Percentiles rank a stretch among this genome's conserved stretches.
Conservation (phyloP, 2,888 invertebrate species). For the Lycaena phlaeas region DNA sequence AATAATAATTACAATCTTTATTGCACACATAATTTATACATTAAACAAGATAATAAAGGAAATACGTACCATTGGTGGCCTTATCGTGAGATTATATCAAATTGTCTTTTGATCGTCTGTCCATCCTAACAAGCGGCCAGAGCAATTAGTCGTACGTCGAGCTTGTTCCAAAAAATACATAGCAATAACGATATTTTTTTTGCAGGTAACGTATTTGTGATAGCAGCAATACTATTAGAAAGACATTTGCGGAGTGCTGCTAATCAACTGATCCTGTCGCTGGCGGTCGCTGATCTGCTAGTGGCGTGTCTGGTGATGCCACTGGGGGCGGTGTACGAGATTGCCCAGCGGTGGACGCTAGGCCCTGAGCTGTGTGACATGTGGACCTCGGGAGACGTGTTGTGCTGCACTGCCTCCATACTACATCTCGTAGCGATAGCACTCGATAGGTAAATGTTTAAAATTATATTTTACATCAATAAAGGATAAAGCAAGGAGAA, state of each 20-base stretch:
- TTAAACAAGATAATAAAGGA: too few species aligned
- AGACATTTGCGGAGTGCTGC: constrained; percentile 89
- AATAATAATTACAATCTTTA: too few species aligned
- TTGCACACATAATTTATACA: too few species aligned
- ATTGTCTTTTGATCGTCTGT: too few species aligned
- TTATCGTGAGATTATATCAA: too few species aligned
- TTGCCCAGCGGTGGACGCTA: constrained; percentile 86
- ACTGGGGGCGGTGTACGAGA: constrained; percentile 83
- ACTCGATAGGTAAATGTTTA: constrained; percentile 77
- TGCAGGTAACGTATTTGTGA: constrained; percentile 94
- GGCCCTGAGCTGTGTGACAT: constrained; percentile 93
- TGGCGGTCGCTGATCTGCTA: constrained; percentile 93
- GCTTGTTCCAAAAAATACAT: too few species aligned
- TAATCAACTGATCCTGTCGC: constrained; percentile 90
- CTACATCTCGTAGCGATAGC: constrained; percentile 87
- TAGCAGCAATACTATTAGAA: constrained; percentile 91
- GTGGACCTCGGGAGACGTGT: constrained; percentile 94
- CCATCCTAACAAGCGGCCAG: too few species aligned
- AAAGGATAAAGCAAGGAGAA: too few species aligned
- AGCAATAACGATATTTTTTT: too few species aligned
- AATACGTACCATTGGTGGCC: too few species aligned
- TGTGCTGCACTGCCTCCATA: constrained; percentile 90
- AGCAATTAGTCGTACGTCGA: too few species aligned
- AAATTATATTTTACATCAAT: too few species aligned
- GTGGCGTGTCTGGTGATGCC: constrained; percentile 90